phyloP scores from a whole-genome alignment of 2,888 invertebrate species.

The Calephelis perditalis region DNA sequence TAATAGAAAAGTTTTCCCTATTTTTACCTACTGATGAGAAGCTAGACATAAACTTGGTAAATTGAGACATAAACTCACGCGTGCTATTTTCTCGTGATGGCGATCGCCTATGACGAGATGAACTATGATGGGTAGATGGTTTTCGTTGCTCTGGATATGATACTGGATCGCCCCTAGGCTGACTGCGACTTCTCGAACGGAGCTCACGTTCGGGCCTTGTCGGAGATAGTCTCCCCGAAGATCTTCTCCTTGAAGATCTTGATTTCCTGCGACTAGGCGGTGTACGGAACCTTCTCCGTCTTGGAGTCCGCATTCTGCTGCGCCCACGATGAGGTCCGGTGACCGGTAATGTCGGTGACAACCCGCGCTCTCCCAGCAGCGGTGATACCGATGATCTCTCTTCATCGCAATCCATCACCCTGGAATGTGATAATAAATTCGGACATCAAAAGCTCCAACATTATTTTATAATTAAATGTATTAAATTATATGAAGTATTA shows the following conservation, averaged over 20 bases:
- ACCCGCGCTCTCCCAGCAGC: not conserved
- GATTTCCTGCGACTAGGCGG: no score
- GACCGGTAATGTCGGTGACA: no score
- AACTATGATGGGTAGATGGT: not conserved
- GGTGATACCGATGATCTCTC: slow-evolving; percentile 1
- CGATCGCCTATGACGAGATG: not conserved
- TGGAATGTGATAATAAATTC: not conserved
- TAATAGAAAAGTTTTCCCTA: not conserved
- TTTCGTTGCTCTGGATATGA: not conserved
- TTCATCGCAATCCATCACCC: not conserved
- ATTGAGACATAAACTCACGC: slow-evolving; percentile 1
- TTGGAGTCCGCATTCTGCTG: no score
- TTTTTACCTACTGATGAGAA: not conserved
- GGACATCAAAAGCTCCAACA: not conserved
- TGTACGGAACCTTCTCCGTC: no score
- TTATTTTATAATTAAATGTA: not conserved
- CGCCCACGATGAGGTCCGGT: no score
- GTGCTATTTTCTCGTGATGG: not conserved
- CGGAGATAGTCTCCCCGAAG: no score
- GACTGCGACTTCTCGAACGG: slow-evolving; percentile 2
- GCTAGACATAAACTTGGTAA: not conserved
- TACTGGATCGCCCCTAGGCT: not conserved
- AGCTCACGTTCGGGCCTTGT: no score
- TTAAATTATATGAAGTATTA: not conserved
- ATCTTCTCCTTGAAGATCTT: no score